These are phyloP conservation scores for Eleginops maclovinus DNA, from an alignment of 2,113 vertebrate genomes.

Conservation along the genomic window DNA sequence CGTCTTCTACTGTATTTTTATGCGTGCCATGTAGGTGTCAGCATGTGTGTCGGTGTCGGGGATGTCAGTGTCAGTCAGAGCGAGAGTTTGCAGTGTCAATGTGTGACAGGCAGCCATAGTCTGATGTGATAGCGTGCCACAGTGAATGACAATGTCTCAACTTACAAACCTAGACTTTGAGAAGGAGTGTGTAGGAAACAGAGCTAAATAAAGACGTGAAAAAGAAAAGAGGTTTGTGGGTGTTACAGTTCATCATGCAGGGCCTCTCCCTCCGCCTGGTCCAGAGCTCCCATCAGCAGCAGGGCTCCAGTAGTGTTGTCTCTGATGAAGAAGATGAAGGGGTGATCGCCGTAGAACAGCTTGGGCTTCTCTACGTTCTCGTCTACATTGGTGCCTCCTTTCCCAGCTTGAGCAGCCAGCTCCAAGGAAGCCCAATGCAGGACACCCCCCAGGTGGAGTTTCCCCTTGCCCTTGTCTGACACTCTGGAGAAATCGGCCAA, in stretches of 20 bases:
- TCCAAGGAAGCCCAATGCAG: constrained; percentile 79
- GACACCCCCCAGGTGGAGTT: constrained; percentile 68
- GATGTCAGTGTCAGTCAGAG: constrained; percentile 59
- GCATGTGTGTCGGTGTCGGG: constrained; percentile 32
- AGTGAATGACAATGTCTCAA: constrained; percentile 67
- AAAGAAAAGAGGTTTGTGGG: background rate
- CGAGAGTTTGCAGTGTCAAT: constrained; percentile 48
- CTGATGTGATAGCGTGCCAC: constrained; percentile 61
- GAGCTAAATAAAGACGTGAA: background rate
- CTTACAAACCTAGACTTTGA: constrained; percentile 44
- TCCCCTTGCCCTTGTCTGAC: constrained; percentile 44
- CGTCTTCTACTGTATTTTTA: constrained; percentile 47
- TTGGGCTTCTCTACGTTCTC: constrained; percentile 66
- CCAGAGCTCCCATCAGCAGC: constrained; percentile 78
- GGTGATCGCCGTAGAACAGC: constrained; percentile 76
- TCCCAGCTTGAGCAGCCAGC: constrained; percentile 59
- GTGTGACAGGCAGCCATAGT: constrained; percentile 60
- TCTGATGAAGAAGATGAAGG: constrained; percentile 74
- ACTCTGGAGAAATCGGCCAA: constrained; percentile 71
- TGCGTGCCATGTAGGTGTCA: constrained; percentile 50
- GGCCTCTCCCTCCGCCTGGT: constrained; percentile 65
- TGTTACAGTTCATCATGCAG: constrained; percentile 78
- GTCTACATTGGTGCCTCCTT: constrained; percentile 16
- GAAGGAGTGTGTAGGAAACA: background rate
- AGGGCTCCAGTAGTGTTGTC: constrained; percentile 70